Evolutionary conservation across 2,888 invertebrate species (phyloP).

Genomic region (Microchrysa polita): DNA sequence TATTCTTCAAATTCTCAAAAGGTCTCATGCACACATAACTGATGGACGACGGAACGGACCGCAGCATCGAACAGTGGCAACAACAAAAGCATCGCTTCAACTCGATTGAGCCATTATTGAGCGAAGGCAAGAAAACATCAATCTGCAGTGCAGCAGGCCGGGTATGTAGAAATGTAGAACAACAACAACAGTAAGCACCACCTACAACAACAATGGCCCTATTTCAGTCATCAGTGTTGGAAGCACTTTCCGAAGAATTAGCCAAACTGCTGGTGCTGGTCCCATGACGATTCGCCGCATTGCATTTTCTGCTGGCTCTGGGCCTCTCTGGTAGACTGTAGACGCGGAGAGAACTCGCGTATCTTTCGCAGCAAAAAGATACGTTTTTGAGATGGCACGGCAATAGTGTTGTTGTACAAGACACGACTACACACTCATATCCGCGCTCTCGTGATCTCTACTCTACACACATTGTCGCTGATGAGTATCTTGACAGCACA

Average conservation of each 20-base stretch:
- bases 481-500: not conserved
- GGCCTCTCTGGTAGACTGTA: no score
- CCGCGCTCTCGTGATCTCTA: not conserved
- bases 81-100: not conserved
- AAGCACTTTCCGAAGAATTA: conserved; percentile 31
- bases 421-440: not conserved
- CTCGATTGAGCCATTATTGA: no score
- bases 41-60: no score
- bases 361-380: conserved; percentile 29
- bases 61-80: conserved; percentile 9
- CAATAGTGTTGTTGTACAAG: not conserved
- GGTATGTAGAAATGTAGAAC: no score
- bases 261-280: not conserved
- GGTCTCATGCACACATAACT: conserved; percentile 6
- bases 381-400: conserved; percentile 9
- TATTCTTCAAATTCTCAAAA: not conserved
- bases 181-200: conserved; percentile 1
- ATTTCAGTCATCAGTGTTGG: conserved; percentile 18
- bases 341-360: conserved; percentile 15
- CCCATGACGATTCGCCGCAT: no score
- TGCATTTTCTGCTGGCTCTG: no score
- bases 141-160: not conserved
- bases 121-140: not conserved
- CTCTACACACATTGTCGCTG: not conserved
- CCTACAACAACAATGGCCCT: conserved; percentile 6